Evolutionary conservation across 2,888 invertebrate species (phyloP), one percentile per base, ranked within the genome.

Genomic region (Apotomis turbidana): DNA sequence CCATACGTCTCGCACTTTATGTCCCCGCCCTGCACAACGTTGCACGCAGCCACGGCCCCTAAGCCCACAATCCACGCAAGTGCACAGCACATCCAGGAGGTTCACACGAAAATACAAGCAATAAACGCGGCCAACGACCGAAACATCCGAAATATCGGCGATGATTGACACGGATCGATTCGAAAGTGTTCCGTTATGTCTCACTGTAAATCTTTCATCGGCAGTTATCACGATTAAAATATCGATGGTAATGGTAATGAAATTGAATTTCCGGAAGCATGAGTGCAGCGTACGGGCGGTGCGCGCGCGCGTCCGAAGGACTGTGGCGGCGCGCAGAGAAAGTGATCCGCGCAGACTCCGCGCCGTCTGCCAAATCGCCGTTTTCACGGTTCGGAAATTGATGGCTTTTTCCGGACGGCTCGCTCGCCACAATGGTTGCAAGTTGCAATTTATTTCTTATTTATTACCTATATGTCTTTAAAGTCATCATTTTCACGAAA

Each of bases 321-420:
- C 73, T 74, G 70, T 74, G 72, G 57, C 81, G 84, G 83, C 84
- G 80, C 87, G 87, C 91, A 88, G 92, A 90, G 93, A 92, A 93
- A 93, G 93, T 91, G 86, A 81, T 88, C 87, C 85, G 89, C 87
- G 87, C 91, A 93, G 93, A 93, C 93, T 91, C 90, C 86, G 87
- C 86, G 90, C 86, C 90, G 93, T 90, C 93, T 92, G 91, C 90
- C 93, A 90, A 91, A 89, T 87, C 84, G 84, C 78, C 84, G 87
- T 90, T 90, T 92, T 91, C 90, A 90, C 87, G 90, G 86, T 86
- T 86, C 87, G 85, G 79, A 87, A 90, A 91, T 87, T 85, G 82
- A 89, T 86, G 83, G 80, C 84, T 87, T 90, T 90, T 92, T 90
- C 89, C 90, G 87, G 84, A 88, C 85, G 82, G 85, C 78, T 85